Conservation (phyloP, 2,113 vertebrate genomes). For the Phylloscopus trochiloides region DNA sequence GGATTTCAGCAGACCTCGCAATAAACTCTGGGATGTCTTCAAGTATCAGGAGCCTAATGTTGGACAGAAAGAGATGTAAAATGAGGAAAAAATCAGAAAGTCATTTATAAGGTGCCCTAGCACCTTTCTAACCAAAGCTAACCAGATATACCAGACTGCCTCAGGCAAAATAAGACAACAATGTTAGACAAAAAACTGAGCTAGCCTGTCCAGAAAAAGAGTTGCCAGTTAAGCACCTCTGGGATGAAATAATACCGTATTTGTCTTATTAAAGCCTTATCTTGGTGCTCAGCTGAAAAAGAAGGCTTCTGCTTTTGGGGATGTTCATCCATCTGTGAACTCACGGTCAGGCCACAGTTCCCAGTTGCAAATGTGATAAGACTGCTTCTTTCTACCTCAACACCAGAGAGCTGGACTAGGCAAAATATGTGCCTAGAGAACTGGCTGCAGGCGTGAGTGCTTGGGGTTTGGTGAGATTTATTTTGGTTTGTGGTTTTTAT, state of each 20-base stretch:
- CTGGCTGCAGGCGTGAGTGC: background rate
- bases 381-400: background rate
- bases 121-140: background rate
- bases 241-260: background rate
- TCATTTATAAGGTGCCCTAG: background rate
- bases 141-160: background rate
- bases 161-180: background rate
- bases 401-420: background rate
- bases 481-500: background rate
- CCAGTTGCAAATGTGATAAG: fast-evolving
- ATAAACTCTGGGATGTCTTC: background rate
- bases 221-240: background rate
- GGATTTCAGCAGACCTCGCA: background rate
- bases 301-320: background rate
- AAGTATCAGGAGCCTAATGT: background rate
- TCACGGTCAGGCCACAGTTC: background rate
- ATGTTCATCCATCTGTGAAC: background rate
- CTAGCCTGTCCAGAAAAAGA: background rate
- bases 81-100: background rate
- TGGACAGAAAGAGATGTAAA: background rate
- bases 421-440: background rate
- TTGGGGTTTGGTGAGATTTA: background rate
- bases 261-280: background rate
- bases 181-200: background rate
- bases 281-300: background rate